phyloP scores from a whole-genome alignment of 2,888 invertebrate genomes.

The Nephrotoma guestfalica region DNA sequence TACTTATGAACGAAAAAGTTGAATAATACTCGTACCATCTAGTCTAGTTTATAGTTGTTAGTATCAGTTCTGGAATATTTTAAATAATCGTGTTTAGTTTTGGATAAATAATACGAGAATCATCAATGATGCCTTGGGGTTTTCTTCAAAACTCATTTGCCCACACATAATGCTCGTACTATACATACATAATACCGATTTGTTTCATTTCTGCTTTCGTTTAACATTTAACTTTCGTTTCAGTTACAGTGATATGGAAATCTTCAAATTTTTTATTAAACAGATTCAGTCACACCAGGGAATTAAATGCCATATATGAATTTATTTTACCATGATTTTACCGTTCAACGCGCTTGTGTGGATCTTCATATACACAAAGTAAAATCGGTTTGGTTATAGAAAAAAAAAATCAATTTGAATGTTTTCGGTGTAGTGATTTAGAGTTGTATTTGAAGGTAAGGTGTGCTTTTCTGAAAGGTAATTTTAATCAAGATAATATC shows the following conservation, averaged over 20 bases:
- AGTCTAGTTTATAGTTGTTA: neutral
- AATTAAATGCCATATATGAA: neutral
- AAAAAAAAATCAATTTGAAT: neutral
- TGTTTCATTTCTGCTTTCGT: neutral
- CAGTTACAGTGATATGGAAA: neutral
- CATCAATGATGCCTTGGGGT: no score
- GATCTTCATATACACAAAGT: neutral
- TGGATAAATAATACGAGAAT: no score
- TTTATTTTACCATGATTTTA: neutral
- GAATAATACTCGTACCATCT: neutral
- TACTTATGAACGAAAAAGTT: neutral
- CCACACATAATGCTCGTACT: no score
- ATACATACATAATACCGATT: neutral
- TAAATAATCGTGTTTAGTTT: no score
- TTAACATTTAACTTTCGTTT: neutral
- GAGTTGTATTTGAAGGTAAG: no score
- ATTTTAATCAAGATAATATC: no score
- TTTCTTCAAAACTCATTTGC: no score
- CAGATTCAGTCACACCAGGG: neutral
- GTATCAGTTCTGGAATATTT: neutral
- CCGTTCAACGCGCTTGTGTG: neutral
- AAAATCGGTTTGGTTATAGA: no score
- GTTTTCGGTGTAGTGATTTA: neutral
- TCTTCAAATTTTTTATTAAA: neutral
- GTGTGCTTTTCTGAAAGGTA: no score